Evolutionary conservation across 2,113 vertebrate species (phyloP), one percentile per base, ranked within the genome.

Genomic region (Antechinus stuartii): DNA sequence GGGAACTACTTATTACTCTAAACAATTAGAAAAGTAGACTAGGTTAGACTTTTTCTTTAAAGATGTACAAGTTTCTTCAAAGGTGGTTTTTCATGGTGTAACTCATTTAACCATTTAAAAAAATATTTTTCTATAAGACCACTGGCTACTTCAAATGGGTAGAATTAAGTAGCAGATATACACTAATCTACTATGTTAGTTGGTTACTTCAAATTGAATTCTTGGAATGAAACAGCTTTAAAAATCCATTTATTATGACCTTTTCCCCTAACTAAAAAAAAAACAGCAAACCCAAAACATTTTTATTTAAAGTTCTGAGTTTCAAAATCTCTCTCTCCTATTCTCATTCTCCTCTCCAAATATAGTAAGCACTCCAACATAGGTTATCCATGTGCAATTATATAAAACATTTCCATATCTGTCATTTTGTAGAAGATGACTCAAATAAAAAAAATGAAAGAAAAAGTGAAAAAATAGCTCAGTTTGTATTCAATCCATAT

Each of bases 11-110:
- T 95, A 54, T 6, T 91, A 97, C 94, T 97, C 96, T 55, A 97
- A 97, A 98, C 94, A 98, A 97, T 53, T 98, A 97, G 95, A 97
- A 97, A 98, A 97, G 96, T 95, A 97, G 95, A 97, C 97, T 96
- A 98, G 95, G 96, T 52, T 93, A 97, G 97, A 97, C 97, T 98
- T 91, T 94, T 57, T 94, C 97, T 95, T 96, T 92, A 96, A 95
- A 96, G 96, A 97, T 96, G 97, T 97, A 97, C 89, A 97, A 95
- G 3, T 46, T 47, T 94, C 97, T 96, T 97, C 94, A 98, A 98
- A 97, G 93, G 94, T 92, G 94, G 95, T 96, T 98, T 97, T 96
- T 95, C 93, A 96, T 54, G 91, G 90, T 91, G 24, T 8, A 8
- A 54, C 2, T 76, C 91, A 93, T 84, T 96, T 97, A 89, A 35